Conservation (phyloP, 2,113 vertebrate genomes). For the Aegypius monachus region DNA sequence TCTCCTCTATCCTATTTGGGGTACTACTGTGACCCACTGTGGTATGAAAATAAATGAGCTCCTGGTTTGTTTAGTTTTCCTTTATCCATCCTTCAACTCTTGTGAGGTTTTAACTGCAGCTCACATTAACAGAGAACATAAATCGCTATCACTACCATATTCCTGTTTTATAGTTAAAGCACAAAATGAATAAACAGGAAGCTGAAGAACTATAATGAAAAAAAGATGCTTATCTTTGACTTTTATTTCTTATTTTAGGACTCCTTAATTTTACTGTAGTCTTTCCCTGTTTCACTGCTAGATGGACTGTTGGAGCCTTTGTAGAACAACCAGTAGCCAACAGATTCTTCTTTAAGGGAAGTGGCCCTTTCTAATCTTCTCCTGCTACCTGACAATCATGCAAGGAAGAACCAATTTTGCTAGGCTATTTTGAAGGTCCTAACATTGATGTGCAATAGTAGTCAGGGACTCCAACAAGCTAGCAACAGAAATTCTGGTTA, state of each 20-base stretch:
- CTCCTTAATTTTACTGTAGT: not conserved
- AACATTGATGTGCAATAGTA: not conserved
- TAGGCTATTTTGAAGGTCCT: not conserved
- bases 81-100: not conserved
- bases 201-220: not conserved
- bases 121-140: not conserved
- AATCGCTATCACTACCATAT: not conserved
- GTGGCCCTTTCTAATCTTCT: not conserved
- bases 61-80: not conserved
- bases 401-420: not conserved
- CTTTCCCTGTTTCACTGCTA: not conserved
- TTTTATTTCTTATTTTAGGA: not conserved
- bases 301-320: not conserved
- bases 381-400: not conserved
- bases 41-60: not conserved
- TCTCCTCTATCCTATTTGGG: not conserved
- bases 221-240: not conserved
- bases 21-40: not conserved
- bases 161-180: not conserved
- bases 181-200: not conserved
- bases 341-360: not conserved
- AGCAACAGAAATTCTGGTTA: not conserved
- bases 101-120: not conserved
- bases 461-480: not conserved
- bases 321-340: not conserved